Percentiles rank a stretch among this genome's conserved stretches.
Conservation (phyloP, 2,888 invertebrate genomes). For the Meiosimyza decipiens region DNA sequence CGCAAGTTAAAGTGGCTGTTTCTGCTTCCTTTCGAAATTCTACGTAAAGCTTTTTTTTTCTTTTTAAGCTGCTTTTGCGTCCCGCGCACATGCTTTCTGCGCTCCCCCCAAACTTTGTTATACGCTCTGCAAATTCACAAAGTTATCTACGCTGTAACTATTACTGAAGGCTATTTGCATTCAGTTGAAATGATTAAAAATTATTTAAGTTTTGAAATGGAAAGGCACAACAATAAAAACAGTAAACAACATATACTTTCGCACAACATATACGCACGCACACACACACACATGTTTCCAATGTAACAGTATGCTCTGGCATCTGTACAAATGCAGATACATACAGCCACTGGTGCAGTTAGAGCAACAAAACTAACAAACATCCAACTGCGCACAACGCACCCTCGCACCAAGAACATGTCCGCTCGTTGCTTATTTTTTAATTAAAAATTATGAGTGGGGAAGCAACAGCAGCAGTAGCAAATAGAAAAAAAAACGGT, state of each 20-base stretch:
- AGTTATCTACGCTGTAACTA: conserved; percentile 23
- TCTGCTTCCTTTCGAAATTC: too few species aligned
- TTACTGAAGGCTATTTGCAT: conserved; percentile 25
- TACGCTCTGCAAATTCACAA: conserved; percentile 14
- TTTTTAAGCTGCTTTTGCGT: too few species aligned
- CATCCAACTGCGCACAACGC: background rate
- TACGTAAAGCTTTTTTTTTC: too few species aligned
- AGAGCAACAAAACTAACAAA: conserved; percentile 12
- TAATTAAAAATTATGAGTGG: conserved; percentile 30
- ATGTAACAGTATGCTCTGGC: too few species aligned
- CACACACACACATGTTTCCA: background rate
- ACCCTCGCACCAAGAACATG: too few species aligned
- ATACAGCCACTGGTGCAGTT: background rate
- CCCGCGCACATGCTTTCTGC: too few species aligned
- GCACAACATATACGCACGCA: too few species aligned
- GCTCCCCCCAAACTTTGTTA: too few species aligned
- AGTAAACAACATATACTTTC: background rate
- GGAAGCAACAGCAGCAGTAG: background rate
- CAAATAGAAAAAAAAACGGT: background rate
- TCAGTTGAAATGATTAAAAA: conserved; percentile 34
- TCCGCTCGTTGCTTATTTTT: conserved; percentile 7
- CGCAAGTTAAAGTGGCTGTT: too few species aligned
- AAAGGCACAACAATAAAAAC: background rate
- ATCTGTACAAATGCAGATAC: background rate
- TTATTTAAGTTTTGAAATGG: conserved; percentile 20